These are phyloP conservation scores for Trichonephila clavata DNA, from an alignment of 1,140 invertebrate species.

Conservation along the genomic window DNA sequence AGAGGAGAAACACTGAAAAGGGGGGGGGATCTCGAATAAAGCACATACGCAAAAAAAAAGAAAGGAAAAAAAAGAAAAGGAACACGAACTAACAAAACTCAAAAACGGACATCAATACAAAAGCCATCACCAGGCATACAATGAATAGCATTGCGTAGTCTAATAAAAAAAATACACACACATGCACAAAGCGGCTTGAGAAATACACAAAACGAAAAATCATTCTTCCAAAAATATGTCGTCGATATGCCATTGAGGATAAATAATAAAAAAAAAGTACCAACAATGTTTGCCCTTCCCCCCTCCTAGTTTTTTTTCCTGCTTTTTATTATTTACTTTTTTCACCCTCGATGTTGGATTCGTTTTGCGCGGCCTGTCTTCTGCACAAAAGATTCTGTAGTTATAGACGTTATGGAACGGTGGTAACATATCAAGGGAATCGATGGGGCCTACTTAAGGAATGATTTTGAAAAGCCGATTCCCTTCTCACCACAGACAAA, in stretches of 20 bases:
- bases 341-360: not conserved
- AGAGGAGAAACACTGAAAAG: not conserved
- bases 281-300: no score
- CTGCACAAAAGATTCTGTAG: not conserved
- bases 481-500: not conserved
- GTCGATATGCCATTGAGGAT: not conserved
- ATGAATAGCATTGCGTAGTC: constrained; percentile 23
- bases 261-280: constrained; percentile 8
- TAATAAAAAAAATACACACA: not conserved
- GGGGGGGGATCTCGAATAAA: not conserved
- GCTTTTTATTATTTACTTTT: not conserved
- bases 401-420: constrained; percentile 22
- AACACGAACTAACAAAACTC: constrained; percentile 25
- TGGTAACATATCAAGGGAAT: not conserved
- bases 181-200: not conserved
- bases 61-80: not conserved
- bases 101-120: not conserved
- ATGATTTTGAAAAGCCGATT: not conserved
- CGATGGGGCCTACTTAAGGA: not conserved
- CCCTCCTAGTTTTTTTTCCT: not conserved
- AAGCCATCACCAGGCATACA: not conserved
- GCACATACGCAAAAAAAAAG: not conserved
- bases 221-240: constrained; percentile 37
- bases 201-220: not conserved
- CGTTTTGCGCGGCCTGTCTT: not conserved